A percentile compares a stretch with the other conserved stretches of the same genome.
Evolutionary conservation across 1,140 invertebrate genomes (phyloP).

Genomic region (Vollenhovia emeryi): DNA sequence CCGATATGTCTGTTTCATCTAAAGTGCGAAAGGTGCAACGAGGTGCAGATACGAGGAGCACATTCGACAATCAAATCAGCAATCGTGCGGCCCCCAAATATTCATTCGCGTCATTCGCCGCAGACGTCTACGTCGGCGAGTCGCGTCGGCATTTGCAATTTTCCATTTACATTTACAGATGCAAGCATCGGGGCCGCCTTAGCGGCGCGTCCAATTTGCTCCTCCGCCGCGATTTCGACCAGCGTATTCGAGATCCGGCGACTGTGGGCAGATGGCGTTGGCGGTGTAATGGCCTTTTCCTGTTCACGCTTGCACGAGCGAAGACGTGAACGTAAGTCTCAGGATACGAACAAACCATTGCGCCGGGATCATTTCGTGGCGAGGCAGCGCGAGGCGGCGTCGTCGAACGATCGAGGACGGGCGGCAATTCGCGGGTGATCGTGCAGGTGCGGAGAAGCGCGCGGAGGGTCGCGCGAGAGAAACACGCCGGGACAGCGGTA

Average conservation of each 20-base stretch:
- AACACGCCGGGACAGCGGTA: conserved; percentile 5
- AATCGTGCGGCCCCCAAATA: not conserved
- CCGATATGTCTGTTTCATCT: not conserved
- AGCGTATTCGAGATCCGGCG: conserved; percentile 59
- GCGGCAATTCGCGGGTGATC: not conserved
- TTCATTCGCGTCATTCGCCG: no score
- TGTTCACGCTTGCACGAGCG: conserved; percentile 76
- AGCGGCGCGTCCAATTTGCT: no score
- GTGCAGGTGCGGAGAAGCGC: conserved; percentile 20
- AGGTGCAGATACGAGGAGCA: not conserved
- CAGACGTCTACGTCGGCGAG: no score
- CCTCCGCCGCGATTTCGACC: conserved; percentile 59
- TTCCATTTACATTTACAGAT: conserved; percentile 25
- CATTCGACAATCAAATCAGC: conserved; percentile 8
- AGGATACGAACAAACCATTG: conserved; percentile 64
- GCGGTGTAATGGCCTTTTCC: conserved; percentile 80
- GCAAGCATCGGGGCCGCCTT: not conserved
- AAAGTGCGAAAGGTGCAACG: not conserved
- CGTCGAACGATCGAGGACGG: conserved; percentile 3
- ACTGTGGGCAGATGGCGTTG: conserved; percentile 57
- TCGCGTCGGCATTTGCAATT: not conserved
- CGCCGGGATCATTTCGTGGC: conserved; percentile 10
- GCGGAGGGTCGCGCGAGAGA: conserved; percentile 1
- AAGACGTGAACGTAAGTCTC: conserved; percentile 77
- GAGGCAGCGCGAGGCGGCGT: conserved; percentile 11